phyloP scores from a whole-genome alignment of 2,888 invertebrate genomes.

The Drosophila pseudotalamancana region DNA sequence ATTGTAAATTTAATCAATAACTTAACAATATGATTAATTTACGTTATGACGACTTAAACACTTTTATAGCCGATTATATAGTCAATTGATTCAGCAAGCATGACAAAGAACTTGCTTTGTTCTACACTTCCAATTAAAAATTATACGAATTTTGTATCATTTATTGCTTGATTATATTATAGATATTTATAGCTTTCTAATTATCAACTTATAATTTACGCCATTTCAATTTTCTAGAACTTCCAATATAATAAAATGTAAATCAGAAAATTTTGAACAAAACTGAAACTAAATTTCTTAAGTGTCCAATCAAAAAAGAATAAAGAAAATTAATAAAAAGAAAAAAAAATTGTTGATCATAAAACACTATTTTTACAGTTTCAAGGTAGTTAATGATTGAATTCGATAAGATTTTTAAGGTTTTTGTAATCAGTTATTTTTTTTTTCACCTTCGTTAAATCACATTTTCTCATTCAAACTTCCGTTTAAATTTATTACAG shows the following conservation, averaged over 20 bases:
- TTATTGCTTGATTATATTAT: too few species aligned
- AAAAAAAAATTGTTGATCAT: too few species aligned
- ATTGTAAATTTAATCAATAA: slow-evolving; percentile 3
- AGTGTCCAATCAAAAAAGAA: not conserved
- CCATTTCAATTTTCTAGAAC: too few species aligned
- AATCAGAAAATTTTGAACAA: not conserved
- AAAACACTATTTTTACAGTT: not conserved
- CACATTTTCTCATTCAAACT: slow-evolving; percentile 13
- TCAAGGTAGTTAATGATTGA: not conserved
- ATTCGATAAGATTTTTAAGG: not conserved
- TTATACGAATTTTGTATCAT: too few species aligned
- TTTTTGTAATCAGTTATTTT: slow-evolving; percentile 1
- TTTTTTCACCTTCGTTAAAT: not conserved
- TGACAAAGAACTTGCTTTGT: not conserved
- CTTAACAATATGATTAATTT: not conserved
- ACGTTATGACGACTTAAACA: not conserved
- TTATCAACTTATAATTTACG: too few species aligned
- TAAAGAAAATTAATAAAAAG: not conserved
- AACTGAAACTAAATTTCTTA: not conserved
- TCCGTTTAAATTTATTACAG: slow-evolving; percentile 9
- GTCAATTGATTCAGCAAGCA: not conserved
- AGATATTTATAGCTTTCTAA: too few species aligned
- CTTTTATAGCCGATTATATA: not conserved
- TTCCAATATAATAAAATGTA: not conserved
- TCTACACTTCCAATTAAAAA: too few species aligned